Evolutionary conservation across 2,797 vertebrate genomes (phyloP).

Genomic region (Decapterus maruadsi): DNA sequence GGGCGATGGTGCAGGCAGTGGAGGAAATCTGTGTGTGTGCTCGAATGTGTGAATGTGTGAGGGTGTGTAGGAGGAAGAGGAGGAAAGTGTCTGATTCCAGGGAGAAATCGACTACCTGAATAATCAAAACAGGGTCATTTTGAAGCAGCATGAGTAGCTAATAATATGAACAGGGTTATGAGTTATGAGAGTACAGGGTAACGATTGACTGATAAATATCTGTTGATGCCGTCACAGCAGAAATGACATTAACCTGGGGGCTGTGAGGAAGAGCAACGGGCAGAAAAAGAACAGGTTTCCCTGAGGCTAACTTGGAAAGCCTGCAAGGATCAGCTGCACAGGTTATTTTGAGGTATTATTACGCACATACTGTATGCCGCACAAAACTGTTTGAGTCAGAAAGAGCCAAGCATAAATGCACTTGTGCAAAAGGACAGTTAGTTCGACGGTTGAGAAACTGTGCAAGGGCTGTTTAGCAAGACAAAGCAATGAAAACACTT

Average conservation of each 20-base stretch:
- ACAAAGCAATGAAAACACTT: no score
- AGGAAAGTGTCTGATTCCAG: conserved; percentile 35
- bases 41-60: conserved; percentile 7
- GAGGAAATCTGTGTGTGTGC: conserved; percentile 28
- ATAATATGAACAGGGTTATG: not conserved
- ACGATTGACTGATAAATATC: not conserved
- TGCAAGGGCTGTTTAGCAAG: no score
- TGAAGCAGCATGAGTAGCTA: not conserved
- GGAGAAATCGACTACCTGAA: conserved; percentile 24
- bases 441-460: no score
- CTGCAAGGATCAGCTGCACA: not conserved
- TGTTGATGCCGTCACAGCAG: not conserved
- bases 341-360: not conserved
- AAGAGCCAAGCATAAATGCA: no score
- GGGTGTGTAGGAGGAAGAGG: conserved; percentile 15
- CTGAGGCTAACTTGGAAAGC: not conserved
- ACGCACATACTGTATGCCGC: no score
- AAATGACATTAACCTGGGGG: not conserved
- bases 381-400: no score
- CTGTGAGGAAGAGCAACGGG: no score
- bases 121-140: conserved; percentile 8
- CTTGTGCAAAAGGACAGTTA: no score
- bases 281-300: not conserved
- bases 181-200: not conserved
- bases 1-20: conserved; percentile 37